Base-by-base conservation (phyloP, 2,888 invertebrate species). In the Chaetogeoica ovagalla region DNA sequence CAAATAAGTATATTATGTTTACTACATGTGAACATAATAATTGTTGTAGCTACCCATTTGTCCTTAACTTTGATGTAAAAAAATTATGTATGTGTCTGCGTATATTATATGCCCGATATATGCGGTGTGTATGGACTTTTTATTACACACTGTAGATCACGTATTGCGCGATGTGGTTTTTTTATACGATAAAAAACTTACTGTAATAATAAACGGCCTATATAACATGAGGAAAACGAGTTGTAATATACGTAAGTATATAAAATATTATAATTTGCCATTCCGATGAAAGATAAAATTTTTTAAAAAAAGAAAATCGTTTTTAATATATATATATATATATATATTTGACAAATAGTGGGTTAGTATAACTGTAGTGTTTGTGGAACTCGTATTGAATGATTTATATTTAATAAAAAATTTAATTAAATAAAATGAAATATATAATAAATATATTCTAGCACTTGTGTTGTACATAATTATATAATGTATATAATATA, bases 11-110 rank as follows among this genome's bases (percentile, higher is more conserved):
- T 48, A 48, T 11, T 48, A 48, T 11, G 48, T 13, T 48, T 21
- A 43, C 39, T 48, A 37, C 63, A 74, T 37, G 52, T 63, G 63
- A 57, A 70, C 57, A 37, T 52, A 55, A 74, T 74, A 63, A 74
- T 73, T 55, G 57, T 62, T 19, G 30, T 30, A 62, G 62, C 30
- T 73, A 62, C 62, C 15, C 73, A 62, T 52, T 11, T 62, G 52
- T 72, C 59, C 19, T 39, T 43, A 59, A 59, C 21, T 21, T 19
- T n/a, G 59, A 6, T 43, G n/a, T 30, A 68, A 23, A 68, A 48
- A 23, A 48, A 48, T 59, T 9, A 69, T 55, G 55, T 57, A 57
- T 21, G 43, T 13, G 30, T 30, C 30, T 43, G 4, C 2, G 30
- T 60, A 60, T 62, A 4, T 13, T 48, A 15, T 48, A 23, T 17